Conservation (phyloP, 2,113 vertebrate genomes). For the Hippoglossus stenolepis region DNA sequence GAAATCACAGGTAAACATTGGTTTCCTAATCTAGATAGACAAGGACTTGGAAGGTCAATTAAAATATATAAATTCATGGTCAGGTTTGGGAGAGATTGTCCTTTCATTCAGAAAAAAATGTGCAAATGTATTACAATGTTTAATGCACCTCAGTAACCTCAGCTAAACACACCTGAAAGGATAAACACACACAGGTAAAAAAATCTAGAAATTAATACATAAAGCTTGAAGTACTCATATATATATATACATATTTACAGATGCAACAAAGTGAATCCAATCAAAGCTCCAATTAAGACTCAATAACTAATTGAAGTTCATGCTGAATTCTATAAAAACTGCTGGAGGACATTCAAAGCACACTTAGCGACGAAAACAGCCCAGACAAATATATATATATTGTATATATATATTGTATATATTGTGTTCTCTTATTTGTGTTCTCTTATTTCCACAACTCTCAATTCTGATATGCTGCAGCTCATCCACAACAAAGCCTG, state of each 20-base stretch:
- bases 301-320: not conserved
- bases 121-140: not conserved
- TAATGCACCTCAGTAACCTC: not conserved
- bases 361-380: too few relatives aligned
- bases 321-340: too few relatives aligned
- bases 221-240: too few relatives aligned
- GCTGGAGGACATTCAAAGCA: too few relatives aligned
- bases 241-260: too few relatives aligned
- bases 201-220: too few relatives aligned
- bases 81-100: not conserved
- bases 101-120: not conserved
- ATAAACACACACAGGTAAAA: too few relatives aligned
- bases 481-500: slow-evolving; percentile 20
- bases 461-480: slow-evolving; percentile 8
- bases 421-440: not conserved
- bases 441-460: slow-evolving; percentile 6
- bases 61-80: not conserved
- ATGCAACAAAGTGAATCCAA: not conserved
- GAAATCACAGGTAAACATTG: not conserved
- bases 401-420: not conserved
- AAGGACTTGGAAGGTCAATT: not conserved
- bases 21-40: not conserved
- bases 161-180: not conserved
- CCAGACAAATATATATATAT: too few relatives aligned
- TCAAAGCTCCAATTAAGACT: not conserved